Evolutionary conservation across 2,888 invertebrate species (phyloP), one percentile per base, ranked within the genome.

Genomic region (Priocnemis perturbator): DNA sequence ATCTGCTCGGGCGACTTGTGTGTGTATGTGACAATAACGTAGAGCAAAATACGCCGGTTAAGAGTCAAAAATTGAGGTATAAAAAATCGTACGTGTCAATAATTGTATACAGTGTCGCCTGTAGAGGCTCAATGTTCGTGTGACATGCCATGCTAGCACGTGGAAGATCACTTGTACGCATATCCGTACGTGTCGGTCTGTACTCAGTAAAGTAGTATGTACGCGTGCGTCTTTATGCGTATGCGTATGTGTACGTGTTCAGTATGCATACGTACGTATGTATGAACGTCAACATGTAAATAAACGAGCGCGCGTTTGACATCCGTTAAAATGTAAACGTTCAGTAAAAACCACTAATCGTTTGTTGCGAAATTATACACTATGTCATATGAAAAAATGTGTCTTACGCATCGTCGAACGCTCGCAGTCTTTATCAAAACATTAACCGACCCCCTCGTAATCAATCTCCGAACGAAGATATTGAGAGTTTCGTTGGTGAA

Each of bases 161-260:
- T 76, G 78, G 78, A 78, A 78, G 78, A 78, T 70, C 76, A 74
- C 75, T 75, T 71, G 69, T 68, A 66, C 50, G 62, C 72, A 64
- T n/a, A n/a, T 55, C 56, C 14, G 37, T 37, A 37, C 37, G 37
- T 37, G 37, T 3, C 3, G 2, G 26, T 26, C 52, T 64, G 67
- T 66, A 71, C 50, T 64, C 19, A 26, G 53, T 44, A 58, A 62
- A 66, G 58, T 60, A 60, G 26, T 56, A 63, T 67, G n/a, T 64
- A 20, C 44, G 53, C 26, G 44, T 68, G 59, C 58, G 60, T 55
- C 37, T 37, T 15, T 50, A 11, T 21, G 47, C 60, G 68, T 64
- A 44, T 60, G 37, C 19, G 23, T 66, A 44, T 69, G 15, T 21
- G 69, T 70, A 61, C 64, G 48, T 69, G 19, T 17, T 3, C 3